Evolutionary conservation across 37 sponge, comb jelly and placozoan genomes (phyloP), one percentile per base, ranked within the genome.

Genomic region (Aphrocallistes beatrix): DNA sequence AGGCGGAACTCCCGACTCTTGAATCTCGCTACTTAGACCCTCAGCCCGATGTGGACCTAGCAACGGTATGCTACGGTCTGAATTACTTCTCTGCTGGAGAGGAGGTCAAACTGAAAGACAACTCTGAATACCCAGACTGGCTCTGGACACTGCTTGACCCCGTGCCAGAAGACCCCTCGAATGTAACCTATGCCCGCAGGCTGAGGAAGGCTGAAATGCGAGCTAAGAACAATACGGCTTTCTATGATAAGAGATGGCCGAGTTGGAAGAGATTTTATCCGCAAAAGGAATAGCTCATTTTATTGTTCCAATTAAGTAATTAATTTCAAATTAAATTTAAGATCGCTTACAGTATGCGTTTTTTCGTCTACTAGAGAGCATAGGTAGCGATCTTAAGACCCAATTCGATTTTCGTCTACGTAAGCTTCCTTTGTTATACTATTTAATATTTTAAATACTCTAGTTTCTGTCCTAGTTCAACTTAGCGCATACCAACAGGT

Each of bases 41-140:
- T 30, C n/a, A 32, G 6, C 75, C 75, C 34, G 75, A 60, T 19
- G 21, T 13, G 34, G 75, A 60, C 75, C 75, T 60, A 3, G 3
- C 8, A 8, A 60, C 25, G 16, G 86, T 87, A 39, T 94, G 94
- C 38, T 19, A 36, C 36, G 92, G 94, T 38, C 87, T 83, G 8
- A 94, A 94, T 82, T 40, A 49, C 39, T 88, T 40, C 82, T 90
- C 88, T 37, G 82, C 39, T 51, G 94, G 92, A 28, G 86, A 82
- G 34, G 92, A 94, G 40, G 92, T 92, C 75, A 23, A 37, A 23
- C 60, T 94, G 6, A 85, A 51, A 37, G 86, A 30, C n/a, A 89
- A 91, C 81, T 37, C 45, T 1, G 89, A 90, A 32, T 94, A 94
- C 51, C 94, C 94, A 23, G 85, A 87, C 0, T 94, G 94, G 94